Conservation (phyloP, 2,888 invertebrate genomes). For the Dicycla oo region DNA sequence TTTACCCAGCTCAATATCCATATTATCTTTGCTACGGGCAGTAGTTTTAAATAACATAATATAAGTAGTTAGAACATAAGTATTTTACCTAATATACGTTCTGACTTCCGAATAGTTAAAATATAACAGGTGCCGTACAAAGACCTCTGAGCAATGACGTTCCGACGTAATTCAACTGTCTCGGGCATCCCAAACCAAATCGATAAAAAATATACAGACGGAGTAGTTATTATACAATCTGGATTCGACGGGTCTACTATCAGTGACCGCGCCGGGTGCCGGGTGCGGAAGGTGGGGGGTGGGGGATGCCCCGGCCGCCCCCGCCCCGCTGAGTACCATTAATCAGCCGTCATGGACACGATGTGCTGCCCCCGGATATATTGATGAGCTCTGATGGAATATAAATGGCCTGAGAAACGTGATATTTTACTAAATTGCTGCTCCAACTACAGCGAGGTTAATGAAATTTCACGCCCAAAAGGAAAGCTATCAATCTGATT, state of each 20-base stretch:
- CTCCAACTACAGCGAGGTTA: constrained; percentile 53
- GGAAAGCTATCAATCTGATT: constrained; percentile 51
- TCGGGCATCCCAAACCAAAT: constrained; percentile 40
- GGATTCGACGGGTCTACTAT: constrained; percentile 51
- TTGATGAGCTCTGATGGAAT: constrained; percentile 67
- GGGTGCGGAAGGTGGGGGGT: background rate
- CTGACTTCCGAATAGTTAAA: background rate
- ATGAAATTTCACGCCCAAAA: constrained; percentile 63
- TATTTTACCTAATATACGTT: background rate
- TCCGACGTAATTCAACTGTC: constrained; percentile 34
- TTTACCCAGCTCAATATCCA: no score
- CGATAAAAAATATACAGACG: constrained; percentile 57
- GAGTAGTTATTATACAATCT: constrained; percentile 59
- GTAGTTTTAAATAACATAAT: no score
- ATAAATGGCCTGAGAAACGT: constrained; percentile 67
- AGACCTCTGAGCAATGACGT: constrained; percentile 43
- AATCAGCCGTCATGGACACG: constrained; percentile 69
- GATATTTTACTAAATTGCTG: constrained; percentile 65
- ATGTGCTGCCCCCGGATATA: constrained; percentile 62
- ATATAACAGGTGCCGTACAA: constrained; percentile 14
- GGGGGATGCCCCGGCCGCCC: constrained; percentile 38
- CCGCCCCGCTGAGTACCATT: constrained; percentile 65
- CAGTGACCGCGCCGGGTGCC: constrained; percentile 22
- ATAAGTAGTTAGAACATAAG: background rate
- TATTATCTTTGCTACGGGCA: no score